A percentile compares a stretch with the other conserved stretches of the same genome.
phyloP scores from a whole-genome alignment of 2,888 invertebrate genomes.

The Synergus gifuensis region DNA sequence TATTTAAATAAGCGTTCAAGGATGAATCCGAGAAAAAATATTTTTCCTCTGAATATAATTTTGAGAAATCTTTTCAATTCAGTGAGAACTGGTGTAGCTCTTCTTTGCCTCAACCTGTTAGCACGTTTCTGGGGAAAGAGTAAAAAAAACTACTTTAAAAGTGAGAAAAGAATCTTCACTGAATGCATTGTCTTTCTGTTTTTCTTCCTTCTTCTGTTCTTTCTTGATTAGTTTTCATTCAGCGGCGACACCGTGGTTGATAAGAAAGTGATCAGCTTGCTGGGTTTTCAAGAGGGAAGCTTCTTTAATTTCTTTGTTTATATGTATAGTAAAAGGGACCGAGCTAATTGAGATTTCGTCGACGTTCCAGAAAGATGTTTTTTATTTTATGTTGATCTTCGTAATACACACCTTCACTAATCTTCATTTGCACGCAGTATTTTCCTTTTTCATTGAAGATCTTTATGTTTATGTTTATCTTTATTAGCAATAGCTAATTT shows the following conservation, averaged over 20 bases:
- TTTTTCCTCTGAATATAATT: conserved; percentile 1
- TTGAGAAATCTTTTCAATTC: background rate
- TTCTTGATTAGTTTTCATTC: conserved; percentile 34
- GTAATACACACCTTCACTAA: background rate
- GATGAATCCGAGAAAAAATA: background rate
- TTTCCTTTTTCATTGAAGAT: background rate
- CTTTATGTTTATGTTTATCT: background rate
- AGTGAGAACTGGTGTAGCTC: conserved; percentile 12
- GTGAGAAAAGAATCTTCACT: conserved; percentile 41
- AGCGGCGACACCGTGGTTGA: conserved; percentile 20
- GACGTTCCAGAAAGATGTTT: background rate
- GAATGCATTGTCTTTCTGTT: conserved; percentile 46
- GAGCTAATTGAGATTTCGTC: conserved; percentile 45
- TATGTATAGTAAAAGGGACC: background rate
- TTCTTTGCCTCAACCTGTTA: conserved; percentile 41
- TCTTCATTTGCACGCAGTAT: background rate
- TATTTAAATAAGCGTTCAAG: background rate
- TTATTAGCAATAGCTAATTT: background rate
- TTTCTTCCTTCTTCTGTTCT: conserved; percentile 42
- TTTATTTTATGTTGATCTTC: background rate
- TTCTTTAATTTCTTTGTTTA: conserved; percentile 29
- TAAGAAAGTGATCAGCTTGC: conserved; percentile 29
- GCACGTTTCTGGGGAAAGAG: conserved; percentile 43
- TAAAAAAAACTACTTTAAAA: conserved; percentile 47
- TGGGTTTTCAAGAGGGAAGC: conserved; percentile 29